These are phyloP conservation scores for Cynopterus brachyotis DNA, from an alignment of 2,113 vertebrate genomes.

Conservation along the genomic window DNA sequence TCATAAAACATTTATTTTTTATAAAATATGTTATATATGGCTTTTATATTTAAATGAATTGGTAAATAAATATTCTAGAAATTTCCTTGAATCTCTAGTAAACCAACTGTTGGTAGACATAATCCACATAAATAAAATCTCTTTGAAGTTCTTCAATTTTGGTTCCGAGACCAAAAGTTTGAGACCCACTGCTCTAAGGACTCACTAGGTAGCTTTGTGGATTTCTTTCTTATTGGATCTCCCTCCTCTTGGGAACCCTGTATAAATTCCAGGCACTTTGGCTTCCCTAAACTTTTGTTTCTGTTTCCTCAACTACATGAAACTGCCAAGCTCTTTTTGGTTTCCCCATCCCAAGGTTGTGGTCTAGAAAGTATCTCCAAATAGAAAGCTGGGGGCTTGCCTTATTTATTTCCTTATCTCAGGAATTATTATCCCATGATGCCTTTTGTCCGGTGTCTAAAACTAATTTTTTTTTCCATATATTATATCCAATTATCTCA, in stretches of 20 bases:
- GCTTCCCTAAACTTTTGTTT: background rate
- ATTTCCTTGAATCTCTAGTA: constrained; percentile 28
- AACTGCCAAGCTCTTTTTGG: background rate
- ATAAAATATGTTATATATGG: background rate
- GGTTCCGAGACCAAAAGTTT: background rate
- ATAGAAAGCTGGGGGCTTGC: background rate
- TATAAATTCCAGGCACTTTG: background rate
- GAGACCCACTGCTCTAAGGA: background rate
- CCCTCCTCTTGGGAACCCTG: background rate
- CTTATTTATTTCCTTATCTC: background rate
- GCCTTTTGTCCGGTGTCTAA: background rate
- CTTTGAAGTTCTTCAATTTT: constrained; percentile 2
- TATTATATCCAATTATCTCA: background rate
- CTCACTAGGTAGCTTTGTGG: background rate
- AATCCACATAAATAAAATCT: background rate
- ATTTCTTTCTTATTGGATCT: background rate
- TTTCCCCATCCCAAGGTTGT: background rate
- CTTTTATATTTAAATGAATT: constrained; percentile 12
- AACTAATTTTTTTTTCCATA: background rate
- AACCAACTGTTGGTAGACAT: background rate
- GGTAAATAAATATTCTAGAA: background rate
- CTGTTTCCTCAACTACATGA: background rate
- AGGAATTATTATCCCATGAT: background rate
- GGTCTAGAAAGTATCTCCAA: background rate
- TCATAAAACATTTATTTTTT: background rate